Percentiles rank a stretch among this genome's conserved stretches.
Conservation (phyloP, 2,797 vertebrate species). For the Apogon hyalosoma region DNA sequence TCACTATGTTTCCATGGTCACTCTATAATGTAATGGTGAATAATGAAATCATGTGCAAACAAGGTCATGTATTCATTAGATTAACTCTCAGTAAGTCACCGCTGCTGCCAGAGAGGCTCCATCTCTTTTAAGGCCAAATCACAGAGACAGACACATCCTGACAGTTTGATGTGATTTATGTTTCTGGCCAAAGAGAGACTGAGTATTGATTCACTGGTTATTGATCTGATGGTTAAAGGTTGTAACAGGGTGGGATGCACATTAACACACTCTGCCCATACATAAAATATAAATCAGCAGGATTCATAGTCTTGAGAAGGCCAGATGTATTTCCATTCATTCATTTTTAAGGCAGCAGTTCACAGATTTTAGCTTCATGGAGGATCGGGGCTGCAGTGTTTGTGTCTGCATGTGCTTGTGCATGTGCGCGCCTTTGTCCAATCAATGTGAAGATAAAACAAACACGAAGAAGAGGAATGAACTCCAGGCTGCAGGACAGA, state of each 20-base stretch:
- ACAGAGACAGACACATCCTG: conserved; percentile 46
- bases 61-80: conserved; percentile 27
- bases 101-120: conserved; percentile 26
- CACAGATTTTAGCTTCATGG: conserved; percentile 8
- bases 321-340: conserved; percentile 64
- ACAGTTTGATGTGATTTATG: conserved; percentile 61
- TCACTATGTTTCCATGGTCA: conserved; percentile 28
- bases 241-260: conserved; percentile 48
- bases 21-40: conserved; percentile 17
- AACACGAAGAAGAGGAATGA: conserved; percentile 72
- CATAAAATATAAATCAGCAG: conserved; percentile 60
- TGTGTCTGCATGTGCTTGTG: conserved; percentile 26
- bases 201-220: conserved; percentile 71
- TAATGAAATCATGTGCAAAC: conserved; percentile 42
- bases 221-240: conserved; percentile 71
- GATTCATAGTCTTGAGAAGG: conserved; percentile 33
- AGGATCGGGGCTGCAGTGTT: conserved; percentile 38
- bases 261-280: conserved; percentile 56
- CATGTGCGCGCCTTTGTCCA: conserved; percentile 45
- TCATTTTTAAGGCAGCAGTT: conserved; percentile 48
- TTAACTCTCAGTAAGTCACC: conserved; percentile 38
- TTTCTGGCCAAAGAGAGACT: conserved; percentile 45
- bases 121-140: conserved; percentile 15
- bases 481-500: conserved; percentile 66
- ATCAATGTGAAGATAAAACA: conserved; percentile 78